A percentile compares a stretch with the other conserved stretches of the same genome.
Evolutionary conservation across 2,888 invertebrate species (phyloP).

Genomic region (Phania funesta): DNA sequence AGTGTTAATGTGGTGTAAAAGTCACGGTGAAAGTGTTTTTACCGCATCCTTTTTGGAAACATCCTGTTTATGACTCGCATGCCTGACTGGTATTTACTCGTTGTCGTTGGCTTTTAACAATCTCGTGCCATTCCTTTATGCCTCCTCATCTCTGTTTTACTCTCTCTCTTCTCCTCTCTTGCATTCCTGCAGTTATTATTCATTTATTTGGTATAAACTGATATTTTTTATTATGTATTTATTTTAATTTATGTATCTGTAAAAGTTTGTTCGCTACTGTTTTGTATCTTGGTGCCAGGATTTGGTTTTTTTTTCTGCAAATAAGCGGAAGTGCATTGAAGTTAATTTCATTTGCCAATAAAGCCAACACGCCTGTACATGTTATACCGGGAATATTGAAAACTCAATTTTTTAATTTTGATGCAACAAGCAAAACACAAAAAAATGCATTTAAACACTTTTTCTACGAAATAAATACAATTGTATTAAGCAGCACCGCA

Average conservation of each 20-base stretch:
- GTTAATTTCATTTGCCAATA: constrained; percentile 62
- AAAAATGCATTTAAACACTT: constrained; percentile 6
- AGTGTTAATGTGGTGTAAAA: constrained; percentile 1
- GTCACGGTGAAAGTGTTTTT: constrained; percentile 52
- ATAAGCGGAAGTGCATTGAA: constrained; percentile 52
- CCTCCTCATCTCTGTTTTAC: neutral
- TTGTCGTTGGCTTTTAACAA: neutral
- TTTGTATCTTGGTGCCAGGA: neutral
- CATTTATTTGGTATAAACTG: neutral
- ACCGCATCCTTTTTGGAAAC: constrained; percentile 59
- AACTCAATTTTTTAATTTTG: constrained; percentile 12
- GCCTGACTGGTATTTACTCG: neutral
- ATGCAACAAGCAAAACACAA: neutral
- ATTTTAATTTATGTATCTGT: constrained; percentile 24
- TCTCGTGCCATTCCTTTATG: neutral
- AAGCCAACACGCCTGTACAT: constrained; percentile 7
- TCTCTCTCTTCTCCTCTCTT: neutral
- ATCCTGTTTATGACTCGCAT: constrained; percentile 41
- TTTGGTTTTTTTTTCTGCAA: neutral
- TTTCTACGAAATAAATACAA: neutral
- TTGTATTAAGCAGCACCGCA: constrained; percentile 2
- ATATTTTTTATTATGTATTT: neutral
- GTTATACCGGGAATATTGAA: neutral
- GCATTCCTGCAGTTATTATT: neutral
- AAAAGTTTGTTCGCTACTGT: neutral